Evolutionary conservation across 2,888 invertebrate species (phyloP), one percentile per base, ranked within the genome.

Genomic region (Chrysodeixis includens): DNA sequence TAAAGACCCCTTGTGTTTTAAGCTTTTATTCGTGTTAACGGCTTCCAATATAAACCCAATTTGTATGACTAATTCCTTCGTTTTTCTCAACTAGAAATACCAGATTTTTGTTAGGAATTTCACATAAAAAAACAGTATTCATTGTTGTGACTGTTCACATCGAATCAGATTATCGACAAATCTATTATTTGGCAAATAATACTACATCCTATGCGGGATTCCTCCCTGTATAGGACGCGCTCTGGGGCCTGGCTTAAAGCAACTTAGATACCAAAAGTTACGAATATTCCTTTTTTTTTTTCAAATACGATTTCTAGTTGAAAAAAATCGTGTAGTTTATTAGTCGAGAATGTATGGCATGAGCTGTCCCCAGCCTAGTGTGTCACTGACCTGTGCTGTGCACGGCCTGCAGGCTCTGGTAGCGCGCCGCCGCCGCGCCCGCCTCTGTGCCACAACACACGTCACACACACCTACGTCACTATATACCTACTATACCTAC

Each of bases 331-430:
- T 2, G 6, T 26, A 26, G 26, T 26, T 26, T 26, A 26, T 26
- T 26, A 26, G 26, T 4, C 6, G 26, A n/a, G n/a, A n/a, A 26
- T 26, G 26, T 26, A n/a, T 40, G 40, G 40, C 14, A 14, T 60
- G 68, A 56, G 26, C 14, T 14, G 67, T n/a, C 32, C 53, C 10
- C 12, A 0, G 9, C 9, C 22, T 20, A 3, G 53, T 46, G 71
- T 26, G 51, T 40, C 55, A 86, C 88, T 86, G 83, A 97, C 96
- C 97, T 96, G 96, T 93, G 85, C 95, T 95, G 90, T 96, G 96
- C 88, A 96, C 96, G 88, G 96, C 95, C 89, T 96, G 96, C 94
- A 96, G 93, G 93, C 96, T 96, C 91, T 96, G 96, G 95, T 96
- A 96, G 86, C 95, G 96, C 90, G 95, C 92, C 87, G 95, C 95